Conservation (phyloP, 2,797 vertebrate species). For the Cyclura pinguis region DNA sequence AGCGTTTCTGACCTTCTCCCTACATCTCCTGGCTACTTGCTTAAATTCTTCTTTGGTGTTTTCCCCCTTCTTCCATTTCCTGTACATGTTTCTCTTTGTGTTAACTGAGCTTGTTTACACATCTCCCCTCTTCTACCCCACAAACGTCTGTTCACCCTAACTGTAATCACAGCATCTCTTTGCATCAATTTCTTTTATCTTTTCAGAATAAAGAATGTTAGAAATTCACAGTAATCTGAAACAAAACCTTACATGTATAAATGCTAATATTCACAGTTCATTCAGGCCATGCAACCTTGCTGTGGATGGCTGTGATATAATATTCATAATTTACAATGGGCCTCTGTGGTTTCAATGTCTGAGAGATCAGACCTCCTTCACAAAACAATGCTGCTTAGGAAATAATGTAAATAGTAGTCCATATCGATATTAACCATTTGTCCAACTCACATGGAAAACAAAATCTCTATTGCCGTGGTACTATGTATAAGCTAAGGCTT, state of each 20-base stretch:
- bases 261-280: neutral
- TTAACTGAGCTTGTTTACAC: neutral
- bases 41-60: too few relatives aligned
- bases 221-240: neutral
- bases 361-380: neutral
- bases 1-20: too few relatives aligned
- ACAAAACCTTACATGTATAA: neutral
- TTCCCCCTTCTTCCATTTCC: too few relatives aligned
- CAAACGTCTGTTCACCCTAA: neutral
- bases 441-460: neutral
- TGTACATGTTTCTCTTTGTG: too few relatives aligned
- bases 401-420: neutral
- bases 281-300: neutral
- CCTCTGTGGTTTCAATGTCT: neutral
- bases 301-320: neutral
- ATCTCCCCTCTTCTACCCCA: neutral
- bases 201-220: slow-evolving; percentile 2
- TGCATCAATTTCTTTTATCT: neutral
- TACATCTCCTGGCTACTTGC: too few relatives aligned
- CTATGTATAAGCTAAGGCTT: neutral
- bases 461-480: neutral
- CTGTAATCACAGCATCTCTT: neutral
- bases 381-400: neutral
- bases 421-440: neutral
- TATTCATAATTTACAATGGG: neutral